phyloP scores from a whole-genome alignment of 2,113 vertebrate species.

The Empidonax alnorum region DNA sequence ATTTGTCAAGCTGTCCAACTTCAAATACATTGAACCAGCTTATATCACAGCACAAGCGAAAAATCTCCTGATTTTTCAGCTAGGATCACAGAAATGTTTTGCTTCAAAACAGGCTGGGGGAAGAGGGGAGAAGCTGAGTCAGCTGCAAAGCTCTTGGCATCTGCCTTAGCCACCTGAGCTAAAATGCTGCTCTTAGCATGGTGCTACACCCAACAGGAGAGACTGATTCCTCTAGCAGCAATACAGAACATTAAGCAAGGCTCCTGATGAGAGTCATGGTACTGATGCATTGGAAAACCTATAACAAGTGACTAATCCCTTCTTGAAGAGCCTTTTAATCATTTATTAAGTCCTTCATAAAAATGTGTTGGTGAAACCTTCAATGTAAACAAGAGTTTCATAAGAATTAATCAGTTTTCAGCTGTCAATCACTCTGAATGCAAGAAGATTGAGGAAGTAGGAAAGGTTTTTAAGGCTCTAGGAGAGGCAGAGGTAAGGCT shows the following conservation, averaged over 20 bases:
- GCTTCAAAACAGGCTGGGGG: neutral
- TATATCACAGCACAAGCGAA: neutral
- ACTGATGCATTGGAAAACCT: neutral
- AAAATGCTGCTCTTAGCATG: neutral
- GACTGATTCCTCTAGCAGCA: neutral
- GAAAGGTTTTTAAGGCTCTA: neutral
- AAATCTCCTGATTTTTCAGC: neutral
- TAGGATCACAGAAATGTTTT: neutral
- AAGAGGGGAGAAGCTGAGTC: neutral
- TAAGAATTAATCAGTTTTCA: neutral
- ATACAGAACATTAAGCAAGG: neutral
- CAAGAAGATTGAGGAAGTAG: neutral
- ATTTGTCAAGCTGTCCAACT: neutral
- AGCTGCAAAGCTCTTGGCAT: neutral
- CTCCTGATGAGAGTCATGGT: neutral
- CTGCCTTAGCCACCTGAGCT: neutral
- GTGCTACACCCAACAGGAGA: neutral
- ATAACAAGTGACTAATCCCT: neutral
- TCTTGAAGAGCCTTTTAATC: neutral
- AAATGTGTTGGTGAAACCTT: neutral
- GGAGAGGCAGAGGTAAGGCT: neutral
- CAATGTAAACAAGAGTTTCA: neutral
- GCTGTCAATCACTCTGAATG: neutral
- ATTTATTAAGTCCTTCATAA: neutral
- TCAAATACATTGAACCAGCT: neutral